Conservation (phyloP, 2,888 invertebrate genomes). For the Aproaerema taeniolella region DNA sequence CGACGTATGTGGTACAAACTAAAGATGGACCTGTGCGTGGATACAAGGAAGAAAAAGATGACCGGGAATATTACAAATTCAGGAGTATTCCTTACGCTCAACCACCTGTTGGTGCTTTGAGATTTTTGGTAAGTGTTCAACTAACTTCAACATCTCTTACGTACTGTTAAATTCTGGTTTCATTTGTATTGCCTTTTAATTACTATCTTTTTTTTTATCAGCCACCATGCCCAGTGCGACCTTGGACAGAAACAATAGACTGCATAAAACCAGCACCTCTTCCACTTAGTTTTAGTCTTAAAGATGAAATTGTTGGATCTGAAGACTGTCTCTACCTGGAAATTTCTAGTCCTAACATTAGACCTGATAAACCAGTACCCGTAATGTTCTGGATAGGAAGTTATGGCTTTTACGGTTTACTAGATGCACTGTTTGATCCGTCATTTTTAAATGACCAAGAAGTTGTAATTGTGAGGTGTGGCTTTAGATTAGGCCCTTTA, state of each 20-base stretch:
- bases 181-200: too few species aligned
- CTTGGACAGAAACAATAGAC: constrained; percentile 46
- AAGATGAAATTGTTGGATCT: constrained; percentile 33
- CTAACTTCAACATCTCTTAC: neutral
- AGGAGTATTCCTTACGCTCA: constrained; percentile 60
- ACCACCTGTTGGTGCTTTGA: constrained; percentile 50
- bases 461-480: constrained; percentile 60
- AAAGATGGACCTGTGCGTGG: constrained; percentile 54
- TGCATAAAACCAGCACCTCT: constrained; percentile 45
- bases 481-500: constrained; percentile 62
- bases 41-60: constrained; percentile 35
- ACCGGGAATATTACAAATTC: constrained; percentile 46
- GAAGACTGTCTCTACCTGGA: constrained; percentile 70
- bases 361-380: constrained; percentile 50
- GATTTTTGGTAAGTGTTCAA: constrained; percentile 50
- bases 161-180: neutral
- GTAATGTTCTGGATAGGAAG: constrained; percentile 74
- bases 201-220: too few species aligned
- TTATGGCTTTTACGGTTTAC: constrained; percentile 39
- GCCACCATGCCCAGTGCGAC: constrained; percentile 47
- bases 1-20: constrained; percentile 31
- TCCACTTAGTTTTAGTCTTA: constrained; percentile 25
- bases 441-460: constrained; percentile 46
- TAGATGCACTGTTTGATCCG: constrained; percentile 51
- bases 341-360: constrained; percentile 45